Percentiles rank a stretch among this genome's conserved stretches.
These are phyloP conservation scores for Forficula auricularia DNA, from an alignment of 1,140 invertebrate genomes.

Conservation along the genomic window DNA sequence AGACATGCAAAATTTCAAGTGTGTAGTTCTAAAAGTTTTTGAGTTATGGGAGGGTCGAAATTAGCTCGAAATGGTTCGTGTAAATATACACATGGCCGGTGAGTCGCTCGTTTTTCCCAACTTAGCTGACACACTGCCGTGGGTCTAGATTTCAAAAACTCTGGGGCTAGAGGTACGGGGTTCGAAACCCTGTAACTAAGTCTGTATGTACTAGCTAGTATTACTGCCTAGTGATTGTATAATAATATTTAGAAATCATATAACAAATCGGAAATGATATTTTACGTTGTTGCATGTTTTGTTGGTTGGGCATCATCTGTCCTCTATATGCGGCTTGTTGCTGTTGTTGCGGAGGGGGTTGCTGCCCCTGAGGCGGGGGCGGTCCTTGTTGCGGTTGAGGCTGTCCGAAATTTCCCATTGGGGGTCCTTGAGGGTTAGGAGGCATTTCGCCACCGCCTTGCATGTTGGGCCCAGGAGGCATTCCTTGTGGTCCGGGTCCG, in stretches of 20 bases:
- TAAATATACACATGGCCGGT: too few species aligned
- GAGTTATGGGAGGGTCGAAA: too few species aligned
- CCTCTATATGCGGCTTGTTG: conserved; percentile 13
- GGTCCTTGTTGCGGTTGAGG: conserved; percentile 30
- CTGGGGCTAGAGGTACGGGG: too few species aligned
- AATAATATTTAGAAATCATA: background rate
- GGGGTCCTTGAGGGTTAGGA: conserved; percentile 29
- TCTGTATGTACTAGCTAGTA: too few species aligned
- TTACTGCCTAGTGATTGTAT: background rate
- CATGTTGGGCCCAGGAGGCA: conserved; percentile 4
- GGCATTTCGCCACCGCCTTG: conserved; percentile 23
- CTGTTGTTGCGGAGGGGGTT: conserved; percentile 11
- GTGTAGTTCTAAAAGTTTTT: too few species aligned
- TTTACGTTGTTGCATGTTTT: conserved; percentile 7
- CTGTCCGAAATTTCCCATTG: conserved; percentile 34
- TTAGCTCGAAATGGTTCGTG: too few species aligned
- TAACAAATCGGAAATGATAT: too few species aligned
- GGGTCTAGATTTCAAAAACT: too few species aligned
- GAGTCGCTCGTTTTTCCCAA: too few species aligned
- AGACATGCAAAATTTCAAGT: too few species aligned
- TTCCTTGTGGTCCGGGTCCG: conserved; percentile 5
- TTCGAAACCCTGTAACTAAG: background rate
- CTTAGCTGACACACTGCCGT: too few species aligned
- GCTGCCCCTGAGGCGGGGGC: conserved; percentile 11
- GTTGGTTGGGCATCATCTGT: conserved; percentile 9